Base-by-base conservation (phyloP, 2,888 invertebrate species). In the Encarsia formosa region DNA sequence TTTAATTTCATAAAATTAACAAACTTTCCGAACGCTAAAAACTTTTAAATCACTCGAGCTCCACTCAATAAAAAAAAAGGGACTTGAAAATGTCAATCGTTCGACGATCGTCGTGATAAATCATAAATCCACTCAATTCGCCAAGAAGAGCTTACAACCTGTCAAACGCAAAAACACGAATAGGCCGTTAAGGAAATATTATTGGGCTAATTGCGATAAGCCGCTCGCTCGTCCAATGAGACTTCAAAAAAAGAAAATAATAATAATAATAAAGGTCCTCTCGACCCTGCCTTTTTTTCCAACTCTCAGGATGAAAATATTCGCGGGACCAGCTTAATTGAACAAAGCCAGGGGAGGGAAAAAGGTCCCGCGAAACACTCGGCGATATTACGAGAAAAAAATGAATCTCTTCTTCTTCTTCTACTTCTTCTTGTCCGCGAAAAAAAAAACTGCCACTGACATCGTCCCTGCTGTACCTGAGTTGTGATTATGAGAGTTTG, bases 171-270 rank as follows among this genome's bases (percentile, higher is more conserved):
- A 44, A 52, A 47, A 22, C 31, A 56, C 46, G 46, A 56, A 57
- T 54, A 53, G 54, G 56, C 49, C 52, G 57, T 56, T 47, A 62
- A 59, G 59, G 64, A 61, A 63, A 67, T 70, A 71, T 72, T 72
- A 73, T 72, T 71, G 71, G 65, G 71, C 69, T 73, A 71, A 72
- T 72, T 68, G 68, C 66, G 65, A 68, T 69, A 69, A 73, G 68
- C 71, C 65, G 61, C 64, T 63, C 61, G 62, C 62, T 61, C 64
- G 62, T 63, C 63, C 63, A 65, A 65, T 55, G 48, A 47, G 51
- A n/a, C n/a, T n/a, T n/a, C n/a, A n/a, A n/a, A n/a, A n/a, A n/a
- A n/a, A n/a, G n/a, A n/a, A n/a, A n/a, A n/a, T n/a, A n/a, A n/a
- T n/a, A n/a, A n/a, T n/a, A n/a, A n/a, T n/a, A n/a, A n/a, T n/a